phyloP scores from a whole-genome alignment of 1,140 invertebrate species.

The Araneus ventricosus region DNA sequence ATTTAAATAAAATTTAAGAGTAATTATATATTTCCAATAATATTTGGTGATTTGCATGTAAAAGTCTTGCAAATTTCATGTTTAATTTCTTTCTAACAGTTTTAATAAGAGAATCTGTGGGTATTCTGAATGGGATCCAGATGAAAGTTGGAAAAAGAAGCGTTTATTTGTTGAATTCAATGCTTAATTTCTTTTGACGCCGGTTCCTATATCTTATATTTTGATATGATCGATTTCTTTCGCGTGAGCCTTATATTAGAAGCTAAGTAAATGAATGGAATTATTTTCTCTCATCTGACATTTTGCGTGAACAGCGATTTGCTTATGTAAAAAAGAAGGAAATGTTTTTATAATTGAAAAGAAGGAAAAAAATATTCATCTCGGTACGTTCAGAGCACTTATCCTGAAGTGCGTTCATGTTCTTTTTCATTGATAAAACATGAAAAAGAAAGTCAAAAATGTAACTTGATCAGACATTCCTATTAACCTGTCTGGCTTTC shows the following conservation, averaged over 20 bases:
- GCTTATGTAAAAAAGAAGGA: not conserved
- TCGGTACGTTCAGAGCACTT: not conserved
- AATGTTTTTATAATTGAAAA: not conserved
- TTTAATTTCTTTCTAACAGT: not conserved
- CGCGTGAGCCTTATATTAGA: not conserved
- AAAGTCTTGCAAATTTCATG: too few species aligned
- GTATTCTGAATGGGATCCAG: too few species aligned
- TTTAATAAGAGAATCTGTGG: not conserved
- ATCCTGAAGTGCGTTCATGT: not conserved
- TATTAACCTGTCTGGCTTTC: not conserved
- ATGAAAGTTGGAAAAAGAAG: too few species aligned
- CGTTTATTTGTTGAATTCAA: too few species aligned
- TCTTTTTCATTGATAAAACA: not conserved
- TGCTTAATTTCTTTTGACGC: not conserved
- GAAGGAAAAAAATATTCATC: not conserved
- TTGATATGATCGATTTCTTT: not conserved
- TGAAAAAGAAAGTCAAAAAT: slow-evolving; percentile 21
- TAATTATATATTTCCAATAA: too few species aligned
- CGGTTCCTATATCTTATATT: slow-evolving; percentile 1
- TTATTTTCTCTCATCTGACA: not conserved
- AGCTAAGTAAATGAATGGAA: not conserved
- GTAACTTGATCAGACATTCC: slow-evolving; percentile 42
- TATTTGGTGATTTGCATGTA: too few species aligned
- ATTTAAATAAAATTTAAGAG: too few species aligned
- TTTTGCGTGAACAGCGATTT: not conserved